These are phyloP conservation scores for Pseudopleuronectes americanus DNA, from an alignment of 2,797 vertebrate species.

Conservation along the genomic window DNA sequence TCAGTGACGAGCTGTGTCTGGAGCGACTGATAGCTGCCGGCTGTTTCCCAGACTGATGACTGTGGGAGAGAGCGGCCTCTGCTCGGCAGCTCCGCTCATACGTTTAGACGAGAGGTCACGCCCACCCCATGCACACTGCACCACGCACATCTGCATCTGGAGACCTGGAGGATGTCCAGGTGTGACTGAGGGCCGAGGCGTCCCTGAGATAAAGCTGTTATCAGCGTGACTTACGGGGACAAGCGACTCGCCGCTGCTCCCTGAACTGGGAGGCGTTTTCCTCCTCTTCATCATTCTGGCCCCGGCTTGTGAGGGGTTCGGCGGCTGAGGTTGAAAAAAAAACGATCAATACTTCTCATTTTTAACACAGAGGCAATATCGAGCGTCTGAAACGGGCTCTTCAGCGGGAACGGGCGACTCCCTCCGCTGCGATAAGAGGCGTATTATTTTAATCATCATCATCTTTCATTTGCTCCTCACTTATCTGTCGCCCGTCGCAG, in stretches of 20 bases:
- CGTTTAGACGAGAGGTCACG: constrained; percentile 41
- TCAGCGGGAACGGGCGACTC: constrained; percentile 41
- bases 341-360: constrained; percentile 84
- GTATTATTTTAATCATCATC: constrained; percentile 81
- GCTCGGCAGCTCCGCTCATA: neutral
- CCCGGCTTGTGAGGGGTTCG: constrained; percentile 34
- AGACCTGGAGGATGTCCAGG: constrained; percentile 46
- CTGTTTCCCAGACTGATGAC: constrained; percentile 66
- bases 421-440: constrained; percentile 68
- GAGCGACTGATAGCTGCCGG: constrained; percentile 50
- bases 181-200: constrained; percentile 48
- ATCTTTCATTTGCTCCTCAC: constrained; percentile 73
- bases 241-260: constrained; percentile 22
- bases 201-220: constrained; percentile 60
- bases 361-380: constrained; percentile 80
- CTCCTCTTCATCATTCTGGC: constrained; percentile 53
- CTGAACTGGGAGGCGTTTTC: constrained; percentile 50
- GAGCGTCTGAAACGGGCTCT: constrained; percentile 70
- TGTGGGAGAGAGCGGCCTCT: constrained; percentile 39
- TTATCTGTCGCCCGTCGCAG: constrained; percentile 50
- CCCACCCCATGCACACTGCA: constrained; percentile 7
- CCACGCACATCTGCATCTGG: constrained; percentile 6
- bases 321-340: constrained; percentile 63
- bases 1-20: constrained; percentile 66
- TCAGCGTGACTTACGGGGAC: constrained; percentile 56